A percentile compares a stretch with the other conserved stretches of the same genome.
Evolutionary conservation across 2,797 vertebrate species (phyloP).

Genomic region (Podarcis siculus): DNA sequence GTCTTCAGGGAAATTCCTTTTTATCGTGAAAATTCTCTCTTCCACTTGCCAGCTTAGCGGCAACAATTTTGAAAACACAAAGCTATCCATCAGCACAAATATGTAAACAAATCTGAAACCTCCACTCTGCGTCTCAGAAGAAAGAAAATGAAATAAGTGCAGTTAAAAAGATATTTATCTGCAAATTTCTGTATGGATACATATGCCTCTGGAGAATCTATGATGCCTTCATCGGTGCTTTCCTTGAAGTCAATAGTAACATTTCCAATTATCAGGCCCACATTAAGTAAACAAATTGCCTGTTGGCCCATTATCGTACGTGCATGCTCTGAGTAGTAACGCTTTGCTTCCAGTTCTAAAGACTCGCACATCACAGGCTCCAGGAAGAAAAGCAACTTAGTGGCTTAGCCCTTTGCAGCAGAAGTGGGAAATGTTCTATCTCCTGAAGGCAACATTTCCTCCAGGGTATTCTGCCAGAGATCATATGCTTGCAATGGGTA

Average conservation of each 20-base stretch:
- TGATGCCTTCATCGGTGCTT: not conserved
- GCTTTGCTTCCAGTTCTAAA: not conserved
- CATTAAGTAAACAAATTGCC: not conserved
- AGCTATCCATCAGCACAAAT: slow-evolving; percentile 1
- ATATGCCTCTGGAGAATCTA: not conserved
- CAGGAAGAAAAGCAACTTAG: not conserved
- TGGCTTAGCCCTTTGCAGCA: not conserved
- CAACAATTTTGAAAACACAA: not conserved
- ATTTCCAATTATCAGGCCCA: accelerated
- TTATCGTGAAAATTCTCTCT: not conserved
- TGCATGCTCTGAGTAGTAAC: not conserved
- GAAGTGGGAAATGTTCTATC: not conserved
- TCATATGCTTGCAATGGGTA: not conserved
- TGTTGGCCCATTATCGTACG: not conserved
- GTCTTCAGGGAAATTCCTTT: slow-evolving; percentile 10
- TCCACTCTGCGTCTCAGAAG: not conserved
- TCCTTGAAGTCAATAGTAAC: not conserved
- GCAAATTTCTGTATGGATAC: not conserved
- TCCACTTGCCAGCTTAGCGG: slow-evolving; percentile 19
- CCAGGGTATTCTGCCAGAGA: not conserved
- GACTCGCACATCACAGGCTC: not conserved
- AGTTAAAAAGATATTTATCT: not conserved
- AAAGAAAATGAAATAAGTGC: not conserved
- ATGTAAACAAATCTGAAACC: slow-evolving; percentile 23
- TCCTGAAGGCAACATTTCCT: not conserved